A percentile compares a stretch with the other conserved stretches of the same genome.
phyloP scores from a whole-genome alignment of 1,140 invertebrate species.

The Drosophila saltans region DNA sequence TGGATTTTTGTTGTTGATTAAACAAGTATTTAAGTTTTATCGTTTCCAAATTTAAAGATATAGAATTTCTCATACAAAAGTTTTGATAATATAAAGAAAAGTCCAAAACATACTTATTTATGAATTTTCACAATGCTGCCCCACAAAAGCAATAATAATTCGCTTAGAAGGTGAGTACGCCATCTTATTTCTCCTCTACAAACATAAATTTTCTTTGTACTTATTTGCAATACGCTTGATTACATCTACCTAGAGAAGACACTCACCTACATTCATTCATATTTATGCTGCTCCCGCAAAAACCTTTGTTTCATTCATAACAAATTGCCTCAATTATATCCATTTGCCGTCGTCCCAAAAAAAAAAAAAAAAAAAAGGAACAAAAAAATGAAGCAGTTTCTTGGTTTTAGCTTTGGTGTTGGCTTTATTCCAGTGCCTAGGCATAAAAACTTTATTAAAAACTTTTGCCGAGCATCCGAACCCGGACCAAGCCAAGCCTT shows the following conservation, averaged over 20 bases:
- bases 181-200: neutral
- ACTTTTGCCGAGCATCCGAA: slow-evolving; percentile 49
- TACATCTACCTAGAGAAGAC: slow-evolving; percentile 1
- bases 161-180: neutral
- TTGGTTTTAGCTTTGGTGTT: slow-evolving; percentile 11
- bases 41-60: too few relatives aligned
- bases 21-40: too few relatives aligned
- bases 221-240: slow-evolving; percentile 10
- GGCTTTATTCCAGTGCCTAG: slow-evolving; percentile 27
- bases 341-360: slow-evolving; percentile 38
- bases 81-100: neutral
- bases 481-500: slow-evolving; percentile 57
- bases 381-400: neutral
- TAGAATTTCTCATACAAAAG: neutral
- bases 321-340: slow-evolving; percentile 78
- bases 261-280: slow-evolving; percentile 17
- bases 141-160: slow-evolving; percentile 1
- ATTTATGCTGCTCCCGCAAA: neutral
- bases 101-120: neutral
- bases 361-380: neutral
- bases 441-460: slow-evolving; percentile 82
- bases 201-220: slow-evolving; percentile 10
- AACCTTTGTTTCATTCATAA: slow-evolving; percentile 55
- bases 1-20: too few relatives aligned
- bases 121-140: neutral